These are phyloP conservation scores for Osmoderma eremita DNA, from an alignment of 2,888 invertebrate species.

Conservation along the genomic window DNA sequence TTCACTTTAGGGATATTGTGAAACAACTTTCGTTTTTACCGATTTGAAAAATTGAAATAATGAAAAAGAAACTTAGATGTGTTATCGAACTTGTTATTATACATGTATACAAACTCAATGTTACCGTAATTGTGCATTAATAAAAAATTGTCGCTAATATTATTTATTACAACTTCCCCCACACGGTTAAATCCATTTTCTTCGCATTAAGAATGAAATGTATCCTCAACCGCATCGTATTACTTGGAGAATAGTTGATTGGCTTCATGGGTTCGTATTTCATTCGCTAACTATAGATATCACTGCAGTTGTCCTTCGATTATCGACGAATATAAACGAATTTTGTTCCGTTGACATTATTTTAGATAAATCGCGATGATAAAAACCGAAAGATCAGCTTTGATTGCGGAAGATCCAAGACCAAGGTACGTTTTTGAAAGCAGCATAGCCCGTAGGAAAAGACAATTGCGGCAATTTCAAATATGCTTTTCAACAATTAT, in stretches of 20 bases:
- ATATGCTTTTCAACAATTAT: slow-evolving; percentile 76
- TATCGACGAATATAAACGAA: background rate
- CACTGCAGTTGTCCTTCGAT: slow-evolving; percentile 15
- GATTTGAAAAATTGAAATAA: slow-evolving; percentile 48
- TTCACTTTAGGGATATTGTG: background rate
- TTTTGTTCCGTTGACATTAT: background rate
- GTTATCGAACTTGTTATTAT: slow-evolving; percentile 62
- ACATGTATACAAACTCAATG: slow-evolving; percentile 65
- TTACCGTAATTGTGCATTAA: slow-evolving; percentile 66
- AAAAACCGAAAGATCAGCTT: slow-evolving; percentile 65
- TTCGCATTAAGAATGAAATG: slow-evolving; percentile 6
- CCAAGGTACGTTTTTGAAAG: slow-evolving; percentile 68
- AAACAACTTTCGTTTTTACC: slow-evolving; percentile 51
- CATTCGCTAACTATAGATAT: slow-evolving; percentile 39
- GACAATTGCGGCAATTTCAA: slow-evolving; percentile 71
- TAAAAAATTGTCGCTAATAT: slow-evolving; percentile 59
- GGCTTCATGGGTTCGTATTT: slow-evolving; percentile 55
- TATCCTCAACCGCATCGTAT: slow-evolving; percentile 47
- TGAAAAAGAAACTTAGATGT: slow-evolving; percentile 55
- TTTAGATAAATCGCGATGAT: slow-evolving; percentile 28
- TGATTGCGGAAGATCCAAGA: slow-evolving; percentile 60
- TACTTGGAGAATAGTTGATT: slow-evolving; percentile 54
- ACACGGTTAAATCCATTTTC: background rate
- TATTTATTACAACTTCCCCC: slow-evolving; percentile 14
- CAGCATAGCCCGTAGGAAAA: slow-evolving; percentile 65